phyloP scores from a whole-genome alignment of 2,797 vertebrate genomes.

The Cossypha polioptera region DNA sequence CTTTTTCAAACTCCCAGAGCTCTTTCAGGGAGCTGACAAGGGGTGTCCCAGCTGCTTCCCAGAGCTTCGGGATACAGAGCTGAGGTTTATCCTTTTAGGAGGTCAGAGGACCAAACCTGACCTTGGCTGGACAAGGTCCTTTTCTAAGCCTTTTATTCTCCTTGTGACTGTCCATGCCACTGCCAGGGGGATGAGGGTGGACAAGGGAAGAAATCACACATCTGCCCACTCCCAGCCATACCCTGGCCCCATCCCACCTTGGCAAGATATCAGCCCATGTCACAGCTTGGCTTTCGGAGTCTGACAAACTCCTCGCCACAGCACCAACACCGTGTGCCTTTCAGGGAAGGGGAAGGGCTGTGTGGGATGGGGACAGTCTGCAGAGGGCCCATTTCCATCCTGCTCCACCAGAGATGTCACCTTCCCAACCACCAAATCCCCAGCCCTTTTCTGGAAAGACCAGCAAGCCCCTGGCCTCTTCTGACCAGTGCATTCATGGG shows the following conservation, averaged over 20 bases:
- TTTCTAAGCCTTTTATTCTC: neutral
- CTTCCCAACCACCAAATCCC: neutral
- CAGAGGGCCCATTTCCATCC: neutral
- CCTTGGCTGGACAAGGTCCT: neutral
- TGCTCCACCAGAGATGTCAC: neutral
- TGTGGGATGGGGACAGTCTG: accelerated
- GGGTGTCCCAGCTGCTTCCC: neutral
- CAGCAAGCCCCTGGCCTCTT: accelerated
- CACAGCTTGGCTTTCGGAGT: neutral
- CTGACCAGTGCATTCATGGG: accelerated
- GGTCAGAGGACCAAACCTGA: neutral
- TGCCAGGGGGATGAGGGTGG: neutral
- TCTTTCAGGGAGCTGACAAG: neutral
- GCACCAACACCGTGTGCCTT: accelerated
- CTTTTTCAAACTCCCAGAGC: neutral
- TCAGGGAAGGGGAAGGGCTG: neutral
- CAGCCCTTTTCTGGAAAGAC: neutral
- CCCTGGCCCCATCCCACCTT: neutral
- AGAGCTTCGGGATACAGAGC: accelerated
- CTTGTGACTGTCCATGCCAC: accelerated
- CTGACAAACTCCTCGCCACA: neutral
- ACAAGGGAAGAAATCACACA: accelerated
- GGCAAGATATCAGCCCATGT: neutral
- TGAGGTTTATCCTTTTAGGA: neutral
- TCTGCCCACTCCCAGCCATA: neutral